Conservation (phyloP, 2,113 vertebrate species). For the Acanthochromis polyacanthus region DNA sequence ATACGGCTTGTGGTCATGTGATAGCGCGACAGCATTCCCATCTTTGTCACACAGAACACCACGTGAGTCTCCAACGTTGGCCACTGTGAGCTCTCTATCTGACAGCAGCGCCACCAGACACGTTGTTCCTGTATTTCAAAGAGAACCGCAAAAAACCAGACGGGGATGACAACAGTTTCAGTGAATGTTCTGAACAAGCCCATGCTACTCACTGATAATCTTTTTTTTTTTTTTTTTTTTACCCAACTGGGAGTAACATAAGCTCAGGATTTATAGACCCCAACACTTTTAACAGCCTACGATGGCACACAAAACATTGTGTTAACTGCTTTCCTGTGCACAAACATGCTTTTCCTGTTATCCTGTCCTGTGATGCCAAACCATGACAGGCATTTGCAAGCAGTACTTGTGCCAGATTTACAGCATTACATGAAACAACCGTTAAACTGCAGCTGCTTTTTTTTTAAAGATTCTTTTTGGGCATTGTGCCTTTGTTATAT, state of each 20-base stretch:
- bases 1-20: constrained; percentile 98
- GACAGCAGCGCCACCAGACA: constrained; percentile 95
- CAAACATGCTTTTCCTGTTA: too few relatives aligned
- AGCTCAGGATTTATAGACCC: background rate
- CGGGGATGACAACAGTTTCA: background rate
- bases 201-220: background rate
- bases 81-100: constrained; percentile 95
- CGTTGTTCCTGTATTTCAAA: constrained; percentile 88
- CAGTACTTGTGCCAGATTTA: background rate
- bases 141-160: background rate
- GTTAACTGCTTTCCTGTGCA: too few relatives aligned
- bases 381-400: background rate
- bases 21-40: constrained; percentile 94
- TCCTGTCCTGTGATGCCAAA: too few relatives aligned
- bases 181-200: background rate
- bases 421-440: background rate
- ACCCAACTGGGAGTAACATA: background rate
- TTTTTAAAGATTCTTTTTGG: too few relatives aligned
- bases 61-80: constrained; percentile 96
- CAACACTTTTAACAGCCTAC: background rate
- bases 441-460: too few relatives aligned
- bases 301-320: background rate
- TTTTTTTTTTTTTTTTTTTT: background rate
- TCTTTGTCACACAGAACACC: constrained; percentile 98
- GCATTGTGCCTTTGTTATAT: too few relatives aligned